Conservation (phyloP, 2,797 vertebrate species). For the Cyprinella venusta region DNA sequence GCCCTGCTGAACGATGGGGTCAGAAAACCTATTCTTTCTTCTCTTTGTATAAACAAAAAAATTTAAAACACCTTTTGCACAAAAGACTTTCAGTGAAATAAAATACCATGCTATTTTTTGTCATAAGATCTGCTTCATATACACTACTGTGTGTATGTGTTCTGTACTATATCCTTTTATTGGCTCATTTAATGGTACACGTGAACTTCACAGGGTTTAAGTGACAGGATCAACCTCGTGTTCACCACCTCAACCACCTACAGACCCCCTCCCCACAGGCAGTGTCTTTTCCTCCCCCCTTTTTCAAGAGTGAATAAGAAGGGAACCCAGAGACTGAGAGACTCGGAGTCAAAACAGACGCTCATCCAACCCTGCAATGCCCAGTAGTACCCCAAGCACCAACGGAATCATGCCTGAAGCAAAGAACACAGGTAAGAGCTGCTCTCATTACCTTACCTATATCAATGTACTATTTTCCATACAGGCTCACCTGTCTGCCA, state of each 20-base stretch:
- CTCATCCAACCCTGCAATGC: conserved; percentile 42
- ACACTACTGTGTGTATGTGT: conserved; percentile 54
- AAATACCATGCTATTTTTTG: not conserved
- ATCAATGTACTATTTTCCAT: not conserved
- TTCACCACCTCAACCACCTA: conserved; percentile 39
- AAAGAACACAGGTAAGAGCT: conserved; percentile 75
- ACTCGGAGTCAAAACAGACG: conserved; percentile 43
- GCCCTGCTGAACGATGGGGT: not conserved
- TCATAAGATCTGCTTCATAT: not conserved
- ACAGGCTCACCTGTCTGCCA: not conserved
- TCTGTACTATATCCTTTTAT: conserved; percentile 56
- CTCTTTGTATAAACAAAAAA: not conserved
- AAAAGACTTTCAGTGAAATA: not conserved
- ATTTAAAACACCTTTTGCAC: not conserved
- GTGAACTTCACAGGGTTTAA: conserved; percentile 60
- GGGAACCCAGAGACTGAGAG: conserved; percentile 40
- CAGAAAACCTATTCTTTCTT: not conserved
- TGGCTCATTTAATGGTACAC: conserved; percentile 61
- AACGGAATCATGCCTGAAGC: conserved; percentile 71
- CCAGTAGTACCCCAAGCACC: conserved; percentile 39
- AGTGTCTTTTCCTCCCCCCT: conserved; percentile 34
- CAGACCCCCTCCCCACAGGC: conserved; percentile 17
- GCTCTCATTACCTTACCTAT: conserved; percentile 4
- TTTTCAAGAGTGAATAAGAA: conserved; percentile 75
- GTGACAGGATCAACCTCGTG: conserved; percentile 63